phyloP scores from a whole-genome alignment of 2,113 vertebrate genomes.

The Anas platyrhynchos region DNA sequence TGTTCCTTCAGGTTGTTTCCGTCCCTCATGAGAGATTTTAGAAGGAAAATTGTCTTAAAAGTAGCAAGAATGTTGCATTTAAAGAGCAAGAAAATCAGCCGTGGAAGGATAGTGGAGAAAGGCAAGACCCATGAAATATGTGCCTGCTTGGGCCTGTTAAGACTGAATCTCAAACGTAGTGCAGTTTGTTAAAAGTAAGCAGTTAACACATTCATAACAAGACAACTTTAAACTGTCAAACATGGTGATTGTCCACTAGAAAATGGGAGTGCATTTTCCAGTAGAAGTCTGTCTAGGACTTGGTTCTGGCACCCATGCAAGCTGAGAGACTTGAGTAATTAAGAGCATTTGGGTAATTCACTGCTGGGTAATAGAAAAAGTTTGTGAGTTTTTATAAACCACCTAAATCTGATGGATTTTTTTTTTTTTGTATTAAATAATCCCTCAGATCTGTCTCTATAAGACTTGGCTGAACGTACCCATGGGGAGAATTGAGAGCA shows the following conservation, averaged over 20 bases:
- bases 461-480: neutral
- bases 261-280: neutral
- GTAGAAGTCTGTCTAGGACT: neutral
- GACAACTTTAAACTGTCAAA: neutral
- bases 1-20: neutral
- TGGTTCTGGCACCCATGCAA: neutral
- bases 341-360: neutral
- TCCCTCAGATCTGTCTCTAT: neutral
- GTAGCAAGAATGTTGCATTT: neutral
- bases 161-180: neutral
- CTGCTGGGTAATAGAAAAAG: neutral
- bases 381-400: neutral
- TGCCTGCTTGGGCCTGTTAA: neutral
- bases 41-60: neutral
- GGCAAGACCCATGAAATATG: neutral
- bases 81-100: neutral
- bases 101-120: neutral
- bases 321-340: neutral
- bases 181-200: neutral
- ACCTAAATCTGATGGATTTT: neutral
- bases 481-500: neutral
- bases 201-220: neutral
- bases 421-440: neutral
- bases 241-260: neutral
- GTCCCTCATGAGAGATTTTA: neutral